Percentiles rank a stretch among this genome's conserved stretches.
Conservation (phyloP, 2,797 vertebrate species). For the Takifugu ocellatus region DNA sequence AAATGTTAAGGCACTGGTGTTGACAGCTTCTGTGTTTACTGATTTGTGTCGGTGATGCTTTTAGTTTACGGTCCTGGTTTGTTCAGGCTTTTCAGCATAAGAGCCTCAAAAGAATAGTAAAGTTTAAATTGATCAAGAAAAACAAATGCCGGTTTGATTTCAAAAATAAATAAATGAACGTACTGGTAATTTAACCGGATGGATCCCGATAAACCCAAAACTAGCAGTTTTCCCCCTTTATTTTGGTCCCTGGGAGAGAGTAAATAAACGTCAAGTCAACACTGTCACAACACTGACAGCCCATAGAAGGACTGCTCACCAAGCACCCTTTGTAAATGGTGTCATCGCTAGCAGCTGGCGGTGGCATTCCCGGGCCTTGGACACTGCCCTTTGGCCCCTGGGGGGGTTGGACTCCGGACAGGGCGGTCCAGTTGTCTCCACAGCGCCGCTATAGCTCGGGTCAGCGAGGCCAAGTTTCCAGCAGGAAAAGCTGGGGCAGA, state of each 20-base stretch:
- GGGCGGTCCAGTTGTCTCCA: slow-evolving; percentile 84
- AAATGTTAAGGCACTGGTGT: no score
- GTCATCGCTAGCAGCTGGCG: slow-evolving; percentile 95
- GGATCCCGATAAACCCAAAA: slow-evolving; percentile 1
- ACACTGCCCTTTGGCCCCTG: slow-evolving; percentile 92
- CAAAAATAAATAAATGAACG: not conserved
- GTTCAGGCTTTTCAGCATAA: no score
- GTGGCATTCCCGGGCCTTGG: slow-evolving; percentile 84
- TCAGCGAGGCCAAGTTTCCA: slow-evolving; percentile 90
- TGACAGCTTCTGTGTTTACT: no score
- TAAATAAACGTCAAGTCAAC: slow-evolving; percentile 61
- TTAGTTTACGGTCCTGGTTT: no score
- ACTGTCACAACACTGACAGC: slow-evolving; percentile 64
- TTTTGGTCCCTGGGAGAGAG: slow-evolving; percentile 37
- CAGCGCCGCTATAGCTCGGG: slow-evolving; percentile 84
- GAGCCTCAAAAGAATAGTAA: no score
- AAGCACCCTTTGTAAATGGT: slow-evolving; percentile 81
- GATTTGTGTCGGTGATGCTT: no score
- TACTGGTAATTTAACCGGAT: not conserved
- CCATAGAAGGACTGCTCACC: slow-evolving; percentile 63
- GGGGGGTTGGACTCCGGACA: slow-evolving; percentile 83
- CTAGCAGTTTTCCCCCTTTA: not conserved
- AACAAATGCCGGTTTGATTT: no score
- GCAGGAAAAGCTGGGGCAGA: slow-evolving; percentile 78
- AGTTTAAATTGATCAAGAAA: no score